Evolutionary conservation across 2,888 invertebrate genomes (phyloP).

Genomic region (Scotopteryx bipunctaria): DNA sequence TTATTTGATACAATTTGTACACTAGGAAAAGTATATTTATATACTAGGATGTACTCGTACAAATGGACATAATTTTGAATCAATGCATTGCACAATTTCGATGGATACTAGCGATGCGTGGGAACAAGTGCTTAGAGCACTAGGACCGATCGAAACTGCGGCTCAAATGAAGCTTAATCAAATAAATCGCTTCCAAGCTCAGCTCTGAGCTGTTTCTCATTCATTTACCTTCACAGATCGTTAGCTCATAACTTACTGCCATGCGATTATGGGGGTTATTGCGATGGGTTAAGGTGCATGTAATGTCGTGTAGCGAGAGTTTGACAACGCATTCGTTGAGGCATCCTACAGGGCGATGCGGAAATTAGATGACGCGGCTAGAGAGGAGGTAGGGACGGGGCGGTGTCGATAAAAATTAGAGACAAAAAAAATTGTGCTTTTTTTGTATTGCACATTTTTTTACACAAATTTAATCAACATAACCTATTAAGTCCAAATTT

Average conservation of each 20-base stretch:
- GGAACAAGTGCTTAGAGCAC: neutral
- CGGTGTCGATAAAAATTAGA: slow-evolving; percentile 17
- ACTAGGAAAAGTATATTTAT: too few relatives aligned
- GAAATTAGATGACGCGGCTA: slow-evolving; percentile 67
- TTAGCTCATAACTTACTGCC: slow-evolving; percentile 30
- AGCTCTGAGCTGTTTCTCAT: slow-evolving; percentile 35
- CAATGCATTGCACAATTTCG: too few relatives aligned
- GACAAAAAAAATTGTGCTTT: neutral
- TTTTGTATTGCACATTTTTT: neutral
- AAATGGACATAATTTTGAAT: too few relatives aligned
- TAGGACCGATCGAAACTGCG: slow-evolving; percentile 3
- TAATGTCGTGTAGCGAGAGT: slow-evolving; percentile 36
- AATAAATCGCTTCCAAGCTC: slow-evolving; percentile 25
- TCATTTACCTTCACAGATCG: slow-evolving; percentile 39
- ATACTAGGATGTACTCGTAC: too few relatives aligned
- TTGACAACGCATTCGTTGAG: slow-evolving; percentile 58
- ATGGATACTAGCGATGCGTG: too few relatives aligned
- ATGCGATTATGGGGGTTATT: slow-evolving; percentile 22
- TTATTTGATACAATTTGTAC: too few relatives aligned
- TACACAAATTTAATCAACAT: too few relatives aligned
- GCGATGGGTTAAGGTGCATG: slow-evolving; percentile 21
- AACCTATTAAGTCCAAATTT: too few relatives aligned
- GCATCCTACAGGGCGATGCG: slow-evolving; percentile 51
- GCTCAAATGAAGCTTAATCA: slow-evolving; percentile 18
- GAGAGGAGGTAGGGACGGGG: slow-evolving; percentile 27